Conservation (phyloP, 2,113 vertebrate species). For the Tyrannus savana region DNA sequence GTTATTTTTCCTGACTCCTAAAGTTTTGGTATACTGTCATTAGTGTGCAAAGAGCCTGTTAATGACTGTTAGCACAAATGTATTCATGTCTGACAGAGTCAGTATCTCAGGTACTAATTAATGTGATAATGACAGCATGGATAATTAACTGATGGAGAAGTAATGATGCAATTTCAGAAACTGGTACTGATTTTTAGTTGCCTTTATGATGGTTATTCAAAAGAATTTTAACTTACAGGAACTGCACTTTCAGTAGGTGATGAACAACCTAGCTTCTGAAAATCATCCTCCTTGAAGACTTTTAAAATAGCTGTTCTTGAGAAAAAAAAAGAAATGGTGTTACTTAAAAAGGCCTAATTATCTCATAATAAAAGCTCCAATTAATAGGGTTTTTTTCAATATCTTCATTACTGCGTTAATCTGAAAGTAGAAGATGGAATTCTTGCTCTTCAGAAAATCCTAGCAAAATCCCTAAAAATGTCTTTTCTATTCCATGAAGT, state of each 20-base stretch:
- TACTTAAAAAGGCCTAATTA: not conserved
- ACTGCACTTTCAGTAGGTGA: not conserved
- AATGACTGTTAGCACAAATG: conserved; percentile 48
- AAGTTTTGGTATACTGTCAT: conserved; percentile 35
- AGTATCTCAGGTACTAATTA: conserved; percentile 59
- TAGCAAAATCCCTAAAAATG: not conserved
- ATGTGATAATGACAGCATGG: conserved; percentile 44
- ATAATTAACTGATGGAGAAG: conserved; percentile 56
- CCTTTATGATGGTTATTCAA: conserved; percentile 6
- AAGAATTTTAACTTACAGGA: conserved; percentile 17
- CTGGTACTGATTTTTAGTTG: conserved; percentile 23
- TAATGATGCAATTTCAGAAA: conserved; percentile 51
- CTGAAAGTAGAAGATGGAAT: not conserved
- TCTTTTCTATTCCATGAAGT: not conserved
- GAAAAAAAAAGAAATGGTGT: not conserved
- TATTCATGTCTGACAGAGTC: conserved; percentile 52
- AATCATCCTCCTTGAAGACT: not conserved
- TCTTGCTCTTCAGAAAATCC: not conserved
- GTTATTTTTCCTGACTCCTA: not conserved
- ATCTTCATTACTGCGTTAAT: not conserved
- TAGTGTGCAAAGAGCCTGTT: conserved; percentile 28
- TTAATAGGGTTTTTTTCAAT: conserved; percentile 6
- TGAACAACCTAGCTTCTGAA: not conserved
- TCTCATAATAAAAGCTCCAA: not conserved
- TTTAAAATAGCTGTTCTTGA: not conserved